Evolutionary conservation across 2,113 vertebrate genomes (phyloP).

Genomic region (Gavia stellata): DNA sequence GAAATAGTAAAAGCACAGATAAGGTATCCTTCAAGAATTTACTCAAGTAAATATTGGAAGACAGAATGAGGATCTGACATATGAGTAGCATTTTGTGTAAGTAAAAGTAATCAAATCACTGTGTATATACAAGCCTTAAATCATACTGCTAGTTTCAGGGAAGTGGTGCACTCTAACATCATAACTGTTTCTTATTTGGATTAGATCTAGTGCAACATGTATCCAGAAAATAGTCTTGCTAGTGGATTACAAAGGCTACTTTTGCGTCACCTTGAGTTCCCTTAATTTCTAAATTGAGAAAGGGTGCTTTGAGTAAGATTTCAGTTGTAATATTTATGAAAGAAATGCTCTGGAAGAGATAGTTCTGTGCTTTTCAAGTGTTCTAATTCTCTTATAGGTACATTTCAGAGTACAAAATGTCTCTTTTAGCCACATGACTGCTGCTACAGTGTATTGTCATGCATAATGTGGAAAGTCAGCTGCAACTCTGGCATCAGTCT

Average conservation of each 20-base stretch:
- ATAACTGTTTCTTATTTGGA: background rate
- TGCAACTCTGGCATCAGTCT: background rate
- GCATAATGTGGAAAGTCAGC: background rate
- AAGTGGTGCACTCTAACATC: background rate
- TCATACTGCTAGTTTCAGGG: background rate
- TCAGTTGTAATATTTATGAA: conserved; percentile 31
- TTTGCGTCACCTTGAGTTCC: background rate
- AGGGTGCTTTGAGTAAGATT: background rate
- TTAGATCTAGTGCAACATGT: background rate
- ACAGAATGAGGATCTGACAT: background rate
- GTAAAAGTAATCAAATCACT: background rate
- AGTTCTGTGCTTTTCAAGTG: background rate
- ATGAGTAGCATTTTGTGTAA: background rate
- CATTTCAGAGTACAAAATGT: conserved; percentile 19
- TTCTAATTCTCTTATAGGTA: conserved; percentile 6
- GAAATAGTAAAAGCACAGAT: background rate
- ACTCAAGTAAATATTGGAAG: background rate
- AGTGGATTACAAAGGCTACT: background rate
- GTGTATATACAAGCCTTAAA: background rate
- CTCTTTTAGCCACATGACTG: background rate
- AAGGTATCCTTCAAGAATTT: background rate
- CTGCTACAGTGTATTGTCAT: background rate
- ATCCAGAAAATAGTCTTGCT: background rate
- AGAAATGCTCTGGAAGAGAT: background rate
- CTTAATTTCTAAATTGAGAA: background rate